Evolutionary conservation across 2,888 invertebrate genomes (phyloP).

Genomic region (Tinea semifulvella): DNA sequence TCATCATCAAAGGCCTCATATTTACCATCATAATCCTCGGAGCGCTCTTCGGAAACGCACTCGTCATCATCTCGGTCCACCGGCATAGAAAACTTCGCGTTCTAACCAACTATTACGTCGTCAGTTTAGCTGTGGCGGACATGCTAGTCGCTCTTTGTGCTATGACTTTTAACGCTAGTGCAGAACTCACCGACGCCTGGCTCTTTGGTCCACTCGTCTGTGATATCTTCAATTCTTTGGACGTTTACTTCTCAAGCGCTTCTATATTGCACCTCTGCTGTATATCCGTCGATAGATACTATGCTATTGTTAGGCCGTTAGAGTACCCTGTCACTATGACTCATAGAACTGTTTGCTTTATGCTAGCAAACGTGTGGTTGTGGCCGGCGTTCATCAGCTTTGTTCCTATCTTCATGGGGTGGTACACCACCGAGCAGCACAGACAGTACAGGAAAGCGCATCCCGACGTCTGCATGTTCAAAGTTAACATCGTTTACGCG

Average conservation of each 20-base stretch:
- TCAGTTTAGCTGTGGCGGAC: conserved; percentile 93
- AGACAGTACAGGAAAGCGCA: conserved; percentile 68
- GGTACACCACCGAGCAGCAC: conserved; percentile 91
- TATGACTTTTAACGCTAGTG: conserved; percentile 92
- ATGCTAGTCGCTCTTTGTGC: conserved; percentile 91
- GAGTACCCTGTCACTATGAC: conserved; percentile 95
- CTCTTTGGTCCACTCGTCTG: conserved; percentile 90
- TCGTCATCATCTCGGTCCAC: conserved; percentile 87
- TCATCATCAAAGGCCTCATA: conserved; percentile 78
- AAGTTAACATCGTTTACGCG: conserved; percentile 87
- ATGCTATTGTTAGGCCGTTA: conserved; percentile 90
- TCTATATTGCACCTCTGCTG: conserved; percentile 94
- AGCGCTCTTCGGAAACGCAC: conserved; percentile 90
- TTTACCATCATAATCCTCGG: conserved; percentile 89
- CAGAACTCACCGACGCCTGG: conserved; percentile 89
- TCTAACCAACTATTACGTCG: conserved; percentile 95
- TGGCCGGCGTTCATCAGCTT: conserved; percentile 93
- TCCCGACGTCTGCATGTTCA: conserved; percentile 83
- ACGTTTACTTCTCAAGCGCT: conserved; percentile 92
- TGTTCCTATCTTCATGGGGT: conserved; percentile 93
- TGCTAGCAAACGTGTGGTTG: conserved; percentile 91
- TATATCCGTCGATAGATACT: conserved; percentile 92
- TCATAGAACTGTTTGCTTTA: conserved; percentile 78
- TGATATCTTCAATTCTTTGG: conserved; percentile 93
- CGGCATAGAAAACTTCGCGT: conserved; percentile 83